Conservation (phyloP, 2,797 vertebrate species). For the Artibeus jamaicensis region DNA sequence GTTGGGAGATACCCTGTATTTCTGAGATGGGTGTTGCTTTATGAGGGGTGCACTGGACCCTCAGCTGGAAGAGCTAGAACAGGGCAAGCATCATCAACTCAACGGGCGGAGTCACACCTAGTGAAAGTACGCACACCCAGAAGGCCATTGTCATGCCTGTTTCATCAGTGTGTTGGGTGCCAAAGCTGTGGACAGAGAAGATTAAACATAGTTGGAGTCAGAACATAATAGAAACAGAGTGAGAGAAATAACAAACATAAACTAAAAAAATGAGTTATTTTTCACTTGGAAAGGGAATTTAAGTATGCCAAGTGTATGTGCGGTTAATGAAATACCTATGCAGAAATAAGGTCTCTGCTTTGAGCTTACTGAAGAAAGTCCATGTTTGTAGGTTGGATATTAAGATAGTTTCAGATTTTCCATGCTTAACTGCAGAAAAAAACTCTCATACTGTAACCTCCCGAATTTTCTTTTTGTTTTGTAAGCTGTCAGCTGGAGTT, state of each 20-base stretch:
- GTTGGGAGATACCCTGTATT: background rate
- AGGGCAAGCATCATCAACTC: background rate
- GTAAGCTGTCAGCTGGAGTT: background rate
- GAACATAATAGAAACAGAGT: background rate
- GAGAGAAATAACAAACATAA: background rate
- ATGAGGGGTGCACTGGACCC: background rate
- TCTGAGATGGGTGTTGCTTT: background rate
- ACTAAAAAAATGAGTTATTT: background rate
- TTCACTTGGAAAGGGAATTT: background rate
- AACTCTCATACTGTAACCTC: background rate
- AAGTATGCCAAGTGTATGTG: background rate
- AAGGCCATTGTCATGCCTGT: background rate
- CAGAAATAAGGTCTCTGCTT: background rate
- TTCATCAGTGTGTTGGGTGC: background rate
- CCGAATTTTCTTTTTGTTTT: background rate
- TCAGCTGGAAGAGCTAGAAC: background rate
- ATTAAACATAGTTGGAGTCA: background rate
- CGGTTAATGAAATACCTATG: background rate
- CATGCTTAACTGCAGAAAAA: background rate
- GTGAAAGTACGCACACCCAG: background rate
- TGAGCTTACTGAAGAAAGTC: background rate
- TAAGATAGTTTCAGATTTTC: background rate
- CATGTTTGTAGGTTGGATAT: background rate
- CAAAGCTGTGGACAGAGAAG: background rate
- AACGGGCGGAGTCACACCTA: background rate